phyloP scores from a whole-genome alignment of 2,797 vertebrate species.

The Choloepus didactylus region DNA sequence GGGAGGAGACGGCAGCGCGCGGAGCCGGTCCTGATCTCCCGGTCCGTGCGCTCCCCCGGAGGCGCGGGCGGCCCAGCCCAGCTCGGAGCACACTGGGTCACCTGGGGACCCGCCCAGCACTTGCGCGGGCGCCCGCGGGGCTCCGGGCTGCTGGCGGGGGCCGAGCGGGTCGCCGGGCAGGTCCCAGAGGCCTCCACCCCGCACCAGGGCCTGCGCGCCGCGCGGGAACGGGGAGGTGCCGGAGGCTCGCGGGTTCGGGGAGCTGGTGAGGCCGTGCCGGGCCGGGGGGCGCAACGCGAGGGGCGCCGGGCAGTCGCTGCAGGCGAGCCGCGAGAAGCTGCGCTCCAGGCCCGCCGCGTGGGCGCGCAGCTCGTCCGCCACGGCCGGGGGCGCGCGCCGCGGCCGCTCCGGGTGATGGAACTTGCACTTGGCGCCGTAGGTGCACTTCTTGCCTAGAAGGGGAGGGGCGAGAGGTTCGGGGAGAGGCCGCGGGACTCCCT shows the following conservation, averaged over 20 bases:
- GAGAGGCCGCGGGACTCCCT: rapidly evolving
- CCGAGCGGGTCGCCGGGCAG: not conserved
- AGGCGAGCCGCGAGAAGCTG: conserved; percentile 56
- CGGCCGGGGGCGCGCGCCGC: conserved; percentile 90
- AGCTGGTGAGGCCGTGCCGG: rapidly evolving
- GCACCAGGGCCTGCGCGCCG: not conserved
- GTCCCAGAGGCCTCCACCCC: not conserved
- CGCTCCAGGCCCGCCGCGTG: conserved; percentile 71
- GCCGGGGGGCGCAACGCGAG: not conserved
- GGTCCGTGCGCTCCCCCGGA: not conserved
- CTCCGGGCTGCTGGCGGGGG: not conserved
- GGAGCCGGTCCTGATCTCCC: conserved; percentile 47
- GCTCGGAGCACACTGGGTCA: not conserved
- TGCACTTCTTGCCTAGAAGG: conserved; percentile 94
- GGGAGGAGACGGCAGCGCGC: conserved; percentile 89
- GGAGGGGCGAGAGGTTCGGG: not conserved
- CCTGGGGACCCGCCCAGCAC: rapidly evolving
- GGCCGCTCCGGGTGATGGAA: conserved; percentile 93
- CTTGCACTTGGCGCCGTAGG: conserved; percentile 95
- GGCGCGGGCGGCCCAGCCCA: not conserved
- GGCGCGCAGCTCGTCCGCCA: conserved; percentile 94
- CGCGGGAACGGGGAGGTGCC: not conserved
- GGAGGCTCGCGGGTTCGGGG: not conserved
- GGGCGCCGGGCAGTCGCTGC: not conserved
- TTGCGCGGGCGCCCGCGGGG: not conserved